phyloP scores from a whole-genome alignment of 2,113 vertebrate genomes.

The Sterrhoptilus dennistouni region DNA sequence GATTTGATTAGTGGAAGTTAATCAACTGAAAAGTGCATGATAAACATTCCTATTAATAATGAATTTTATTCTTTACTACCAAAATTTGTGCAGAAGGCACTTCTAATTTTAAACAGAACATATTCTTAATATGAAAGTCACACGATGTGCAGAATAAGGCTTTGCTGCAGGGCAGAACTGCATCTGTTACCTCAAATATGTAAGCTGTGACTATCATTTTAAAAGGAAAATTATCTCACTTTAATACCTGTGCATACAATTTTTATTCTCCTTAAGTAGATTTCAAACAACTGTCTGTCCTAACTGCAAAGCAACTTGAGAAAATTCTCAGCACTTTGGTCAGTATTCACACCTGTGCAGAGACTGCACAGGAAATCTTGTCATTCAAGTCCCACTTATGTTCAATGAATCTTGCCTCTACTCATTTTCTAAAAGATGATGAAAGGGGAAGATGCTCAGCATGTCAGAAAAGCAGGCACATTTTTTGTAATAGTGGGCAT shows the following conservation, averaged over 20 bases:
- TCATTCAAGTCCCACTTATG: neutral
- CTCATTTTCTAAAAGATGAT: neutral
- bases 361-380: neutral
- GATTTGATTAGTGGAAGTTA: neutral
- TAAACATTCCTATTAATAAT: conserved; percentile 6
- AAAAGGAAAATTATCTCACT: neutral
- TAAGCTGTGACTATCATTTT: neutral
- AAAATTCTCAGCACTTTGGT: neutral
- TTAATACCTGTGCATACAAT: neutral
- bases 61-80: neutral
- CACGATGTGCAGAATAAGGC: neutral
- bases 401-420: neutral
- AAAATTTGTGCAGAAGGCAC: neutral
- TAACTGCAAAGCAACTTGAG: neutral
- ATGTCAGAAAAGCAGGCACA: neutral
- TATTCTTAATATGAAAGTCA: conserved; percentile 2
- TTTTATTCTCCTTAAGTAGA: neutral
- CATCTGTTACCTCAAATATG: conserved; percentile 28
- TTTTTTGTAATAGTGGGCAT: neutral
- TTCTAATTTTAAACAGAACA: conserved; percentile 32
- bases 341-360: neutral
- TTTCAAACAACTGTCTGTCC: neutral
- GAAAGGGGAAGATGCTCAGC: neutral
- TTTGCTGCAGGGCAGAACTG: conserved; percentile 22
- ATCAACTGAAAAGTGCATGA: neutral